phyloP scores from a whole-genome alignment of 2,113 vertebrate genomes.

The Dromaius novaehollandiae region DNA sequence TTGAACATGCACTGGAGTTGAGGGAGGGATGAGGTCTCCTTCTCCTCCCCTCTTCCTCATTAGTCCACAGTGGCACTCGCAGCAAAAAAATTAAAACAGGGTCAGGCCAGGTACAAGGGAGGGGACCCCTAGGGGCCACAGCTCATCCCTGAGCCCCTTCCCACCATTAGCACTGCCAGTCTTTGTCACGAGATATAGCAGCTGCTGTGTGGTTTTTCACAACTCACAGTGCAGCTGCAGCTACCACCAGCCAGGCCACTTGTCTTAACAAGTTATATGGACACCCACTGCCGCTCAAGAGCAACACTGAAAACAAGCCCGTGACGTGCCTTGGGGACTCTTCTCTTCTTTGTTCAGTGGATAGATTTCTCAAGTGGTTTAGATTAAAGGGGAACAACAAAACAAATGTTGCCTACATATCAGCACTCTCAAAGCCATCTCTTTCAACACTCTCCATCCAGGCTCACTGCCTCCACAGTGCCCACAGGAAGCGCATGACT shows the following conservation, averaged over 20 bases:
- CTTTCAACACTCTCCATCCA: not conserved
- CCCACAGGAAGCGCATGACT: not conserved
- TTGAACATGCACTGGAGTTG: not conserved
- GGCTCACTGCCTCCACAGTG: not conserved
- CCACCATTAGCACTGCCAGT: rapidly evolving
- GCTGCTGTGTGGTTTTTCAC: not conserved
- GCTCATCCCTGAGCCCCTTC: not conserved
- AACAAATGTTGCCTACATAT: not conserved
- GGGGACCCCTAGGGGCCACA: not conserved
- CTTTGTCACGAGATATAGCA: not conserved
- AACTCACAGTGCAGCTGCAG: not conserved
- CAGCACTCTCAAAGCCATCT: not conserved
- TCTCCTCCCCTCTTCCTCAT: not conserved
- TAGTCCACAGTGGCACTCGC: not conserved
- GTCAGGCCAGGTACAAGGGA: not conserved
- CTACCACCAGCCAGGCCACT: not conserved
- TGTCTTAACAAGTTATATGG: not conserved
- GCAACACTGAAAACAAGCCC: not conserved
- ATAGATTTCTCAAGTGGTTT: not conserved
- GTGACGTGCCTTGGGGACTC: not conserved
- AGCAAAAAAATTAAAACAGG: not conserved
- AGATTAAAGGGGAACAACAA: too few species aligned
- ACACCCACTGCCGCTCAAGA: rapidly evolving
- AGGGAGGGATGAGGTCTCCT: not conserved
- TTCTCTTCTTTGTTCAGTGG: not conserved